Percentiles rank a stretch among this genome's conserved stretches.
These are phyloP conservation scores for Mycteria americana DNA, from an alignment of 2,797 vertebrate genomes.

Conservation along the genomic window DNA sequence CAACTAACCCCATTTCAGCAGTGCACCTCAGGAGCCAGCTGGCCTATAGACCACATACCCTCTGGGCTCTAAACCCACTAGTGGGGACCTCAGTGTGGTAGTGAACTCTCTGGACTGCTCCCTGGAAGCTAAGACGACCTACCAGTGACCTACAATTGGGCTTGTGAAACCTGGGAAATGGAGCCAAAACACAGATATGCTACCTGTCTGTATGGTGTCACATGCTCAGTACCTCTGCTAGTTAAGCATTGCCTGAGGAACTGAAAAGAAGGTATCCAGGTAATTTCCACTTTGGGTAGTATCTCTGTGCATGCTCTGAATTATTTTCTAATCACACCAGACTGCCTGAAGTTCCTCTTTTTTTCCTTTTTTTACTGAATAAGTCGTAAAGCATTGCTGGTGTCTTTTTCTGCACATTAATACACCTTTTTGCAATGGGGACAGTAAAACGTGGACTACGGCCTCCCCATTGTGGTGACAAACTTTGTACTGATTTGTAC, in stretches of 20 bases:
- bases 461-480: background rate
- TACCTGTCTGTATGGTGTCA: background rate
- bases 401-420: background rate
- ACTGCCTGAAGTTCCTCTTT: background rate
- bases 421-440: background rate
- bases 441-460: background rate
- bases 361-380: background rate
- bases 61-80: background rate
- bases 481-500: background rate
- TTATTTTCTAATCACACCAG: background rate
- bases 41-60: background rate
- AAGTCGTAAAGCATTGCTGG: background rate
- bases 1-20: background rate
- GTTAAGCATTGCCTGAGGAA: background rate
- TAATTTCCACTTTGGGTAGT: background rate
- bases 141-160: background rate
- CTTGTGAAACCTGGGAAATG: background rate
- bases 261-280: background rate
- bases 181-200: background rate
- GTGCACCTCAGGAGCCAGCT: background rate
- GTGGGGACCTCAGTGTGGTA: background rate
- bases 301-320: background rate
- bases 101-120: background rate
- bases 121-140: background rate
- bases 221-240: background rate